Base-by-base conservation (phyloP, 35 echinoderm and acorn worm species). In the Amphiura filiformis region DNA sequence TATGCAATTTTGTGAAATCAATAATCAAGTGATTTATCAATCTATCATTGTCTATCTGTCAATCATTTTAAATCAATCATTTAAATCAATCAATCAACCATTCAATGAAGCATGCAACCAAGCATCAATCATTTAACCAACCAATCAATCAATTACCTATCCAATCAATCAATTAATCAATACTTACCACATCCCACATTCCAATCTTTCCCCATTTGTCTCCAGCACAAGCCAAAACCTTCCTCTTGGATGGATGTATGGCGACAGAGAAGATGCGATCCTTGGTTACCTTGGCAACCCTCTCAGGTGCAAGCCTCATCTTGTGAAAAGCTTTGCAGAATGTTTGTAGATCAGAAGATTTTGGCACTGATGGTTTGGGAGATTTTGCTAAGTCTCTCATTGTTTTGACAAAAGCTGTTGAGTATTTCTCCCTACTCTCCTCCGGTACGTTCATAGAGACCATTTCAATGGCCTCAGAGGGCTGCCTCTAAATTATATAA, bases 121-220 rank as follows among this genome's bases (percentile, higher is more conserved):
- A n/a, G n/a, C n/a, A n/a, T n/a, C n/a, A n/a, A n/a, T n/a, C n/a
- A n/a, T n/a, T n/a, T n/a, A n/a, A n/a, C n/a, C n/a, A n/a, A n/a
- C n/a, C n/a, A n/a, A n/a, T n/a, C n/a, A n/a, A n/a, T n/a, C n/a
- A n/a, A n/a, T n/a, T n/a, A n/a, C n/a, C n/a, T n/a, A n/a, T n/a
- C n/a, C n/a, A n/a, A n/a, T n/a, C n/a, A n/a, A n/a, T n/a, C n/a
- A n/a, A 52, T 7, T 52, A 52, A 23, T 78, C 18, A 79, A 32
- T 56, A 79, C 95, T 88, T 81, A 97, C 95, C 88, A 97, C 88
- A 83, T 97, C 92, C 95, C 95, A 97, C 7, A 91, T 39, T 23
- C 95, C 95, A 35, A 97, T 83, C 41, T 80, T 84, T 14, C 95
- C 95, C 92, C 92, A 94, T 78, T 91, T 97, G 75, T 88, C 95